Evolutionary conservation across 1,140 invertebrate genomes (phyloP).

Genomic region (Danaus plexippus): DNA sequence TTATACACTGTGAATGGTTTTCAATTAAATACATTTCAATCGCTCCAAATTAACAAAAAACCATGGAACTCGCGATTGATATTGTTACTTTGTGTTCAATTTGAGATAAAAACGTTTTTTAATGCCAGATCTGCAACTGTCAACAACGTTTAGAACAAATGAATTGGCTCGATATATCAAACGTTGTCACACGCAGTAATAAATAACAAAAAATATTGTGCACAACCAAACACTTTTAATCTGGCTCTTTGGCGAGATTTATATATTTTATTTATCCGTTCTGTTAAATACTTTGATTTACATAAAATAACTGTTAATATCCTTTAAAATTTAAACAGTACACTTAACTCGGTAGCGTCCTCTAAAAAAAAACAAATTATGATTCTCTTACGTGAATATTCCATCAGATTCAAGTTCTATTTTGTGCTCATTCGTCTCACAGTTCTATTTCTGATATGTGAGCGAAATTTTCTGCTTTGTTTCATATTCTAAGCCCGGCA

Average conservation of each 20-base stretch:
- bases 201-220: conserved; percentile 23
- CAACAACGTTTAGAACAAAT: conserved; percentile 22
- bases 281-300: no score
- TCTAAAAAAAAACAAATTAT: conserved; percentile 6
- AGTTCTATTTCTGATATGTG: conserved; percentile 46
- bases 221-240: conserved; percentile 17
- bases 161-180: conserved; percentile 21
- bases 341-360: no score
- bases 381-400: conserved; percentile 34
- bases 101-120: no score
- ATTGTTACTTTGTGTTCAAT: no score
- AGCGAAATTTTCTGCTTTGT: conserved; percentile 28
- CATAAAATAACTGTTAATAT: no score
- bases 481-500: conserved; percentile 16
- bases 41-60: no score
- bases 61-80: no score
- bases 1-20: no score
- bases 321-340: no score
- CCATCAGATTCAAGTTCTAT: conserved; percentile 48
- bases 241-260: conserved; percentile 7
- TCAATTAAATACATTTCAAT: no score
- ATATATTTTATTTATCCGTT: background rate
- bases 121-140: conserved; percentile 14
- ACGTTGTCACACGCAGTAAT: conserved; percentile 20
- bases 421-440: conserved; percentile 48